A percentile compares a stretch with the other conserved stretches of the same genome.
Conservation (phyloP, 2,113 vertebrate species). For the Peromyscus leucopus region DNA sequence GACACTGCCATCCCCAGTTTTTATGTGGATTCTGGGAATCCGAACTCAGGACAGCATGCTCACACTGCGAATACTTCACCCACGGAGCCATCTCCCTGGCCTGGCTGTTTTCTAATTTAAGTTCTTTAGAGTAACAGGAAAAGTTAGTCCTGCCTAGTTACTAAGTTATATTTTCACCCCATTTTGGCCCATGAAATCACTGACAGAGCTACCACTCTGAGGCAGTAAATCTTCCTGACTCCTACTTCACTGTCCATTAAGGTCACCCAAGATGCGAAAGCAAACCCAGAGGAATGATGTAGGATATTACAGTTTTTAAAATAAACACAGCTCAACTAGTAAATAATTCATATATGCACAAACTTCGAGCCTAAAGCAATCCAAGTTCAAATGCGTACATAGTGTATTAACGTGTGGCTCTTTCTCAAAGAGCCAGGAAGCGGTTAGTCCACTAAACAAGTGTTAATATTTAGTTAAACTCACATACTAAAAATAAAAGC, state of each 20-base stretch:
- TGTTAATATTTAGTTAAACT: neutral
- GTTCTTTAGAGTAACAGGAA: neutral
- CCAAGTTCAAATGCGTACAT: neutral
- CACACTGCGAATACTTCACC: neutral
- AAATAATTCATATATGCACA: neutral
- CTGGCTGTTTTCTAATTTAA: neutral
- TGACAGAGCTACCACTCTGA: neutral
- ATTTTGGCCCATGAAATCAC: neutral
- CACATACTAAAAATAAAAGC: neutral
- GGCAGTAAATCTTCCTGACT: neutral
- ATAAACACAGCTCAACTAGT: neutral
- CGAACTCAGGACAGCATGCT: no score
- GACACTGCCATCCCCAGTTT: neutral
- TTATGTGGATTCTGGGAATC: neutral
- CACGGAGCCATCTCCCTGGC: neutral
- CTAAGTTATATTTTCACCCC: slow-evolving; percentile 15
- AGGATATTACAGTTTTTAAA: neutral
- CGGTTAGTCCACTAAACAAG: neutral
- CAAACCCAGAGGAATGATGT: neutral
- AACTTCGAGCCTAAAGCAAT: neutral
- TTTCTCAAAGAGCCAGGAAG: neutral
- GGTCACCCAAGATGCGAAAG: neutral
- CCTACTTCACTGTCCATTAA: neutral
- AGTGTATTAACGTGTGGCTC: neutral
- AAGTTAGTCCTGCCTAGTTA: neutral